phyloP scores from a whole-genome alignment of 2,113 vertebrate genomes.

The Prunella himalayana region DNA sequence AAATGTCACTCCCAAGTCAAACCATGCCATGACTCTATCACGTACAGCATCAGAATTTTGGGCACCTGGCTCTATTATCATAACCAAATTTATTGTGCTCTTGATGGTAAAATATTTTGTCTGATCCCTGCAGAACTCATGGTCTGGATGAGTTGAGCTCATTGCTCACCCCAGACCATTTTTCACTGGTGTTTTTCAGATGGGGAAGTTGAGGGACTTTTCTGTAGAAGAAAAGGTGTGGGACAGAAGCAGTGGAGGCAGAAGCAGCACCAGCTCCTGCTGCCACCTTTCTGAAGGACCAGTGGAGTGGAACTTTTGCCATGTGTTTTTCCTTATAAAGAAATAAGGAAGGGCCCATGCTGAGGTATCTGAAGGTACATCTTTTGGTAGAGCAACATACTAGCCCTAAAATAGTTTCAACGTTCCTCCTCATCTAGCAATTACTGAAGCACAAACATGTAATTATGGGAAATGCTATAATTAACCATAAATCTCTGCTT shows the following conservation, averaged over 20 bases:
- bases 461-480: constrained; percentile 37
- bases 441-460: constrained; percentile 36
- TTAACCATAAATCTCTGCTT: constrained; percentile 50
- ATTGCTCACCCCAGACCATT: not conserved
- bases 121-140: not conserved
- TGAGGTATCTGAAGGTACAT: not conserved
- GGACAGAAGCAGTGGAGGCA: not conserved
- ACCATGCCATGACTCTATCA: not conserved
- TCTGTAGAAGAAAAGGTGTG: not conserved
- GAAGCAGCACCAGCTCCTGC: not conserved
- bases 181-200: not conserved
- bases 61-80: not conserved
- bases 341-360: not conserved
- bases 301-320: not conserved
- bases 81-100: not conserved
- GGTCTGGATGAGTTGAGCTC: not conserved
- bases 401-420: not conserved
- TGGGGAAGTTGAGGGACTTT: not conserved
- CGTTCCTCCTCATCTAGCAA: constrained; percentile 37
- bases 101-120: not conserved
- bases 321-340: not conserved
- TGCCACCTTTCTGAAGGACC: not conserved
- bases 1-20: not conserved
- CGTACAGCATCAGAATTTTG: not conserved
- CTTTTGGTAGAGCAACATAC: not conserved